These are phyloP conservation scores for Emydura subglobosa DNA, from an alignment of 2,113 vertebrate genomes.

Conservation along the genomic window DNA sequence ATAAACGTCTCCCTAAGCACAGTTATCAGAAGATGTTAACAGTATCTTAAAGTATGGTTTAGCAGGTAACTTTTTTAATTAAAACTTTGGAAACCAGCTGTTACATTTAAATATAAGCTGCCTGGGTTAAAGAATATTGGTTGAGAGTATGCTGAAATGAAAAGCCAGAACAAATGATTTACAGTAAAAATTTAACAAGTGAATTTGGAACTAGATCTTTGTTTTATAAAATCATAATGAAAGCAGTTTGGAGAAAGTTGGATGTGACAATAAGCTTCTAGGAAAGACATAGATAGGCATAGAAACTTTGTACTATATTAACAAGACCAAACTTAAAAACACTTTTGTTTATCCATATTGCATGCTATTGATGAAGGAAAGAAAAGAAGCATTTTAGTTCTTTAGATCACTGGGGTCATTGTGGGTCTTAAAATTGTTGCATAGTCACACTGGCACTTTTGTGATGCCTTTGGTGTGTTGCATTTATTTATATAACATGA, in stretches of 20 bases:
- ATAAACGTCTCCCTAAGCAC: neutral
- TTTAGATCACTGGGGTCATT: neutral
- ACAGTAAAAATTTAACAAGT: neutral
- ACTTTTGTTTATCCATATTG: neutral
- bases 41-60: neutral
- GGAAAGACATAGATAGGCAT: neutral
- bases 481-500: neutral
- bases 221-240: neutral
- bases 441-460: neutral
- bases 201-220: neutral
- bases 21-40: neutral
- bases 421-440: neutral
- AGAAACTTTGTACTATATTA: neutral
- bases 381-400: neutral
- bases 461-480: neutral
- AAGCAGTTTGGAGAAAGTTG: neutral
- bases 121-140: fast-evolving
- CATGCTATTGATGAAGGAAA: neutral
- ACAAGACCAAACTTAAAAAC: neutral
- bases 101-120: neutral
- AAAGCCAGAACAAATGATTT: neutral
- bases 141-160: neutral
- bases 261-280: neutral
- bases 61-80: neutral
- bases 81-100: neutral